These are phyloP conservation scores for Beris chalybata DNA, from an alignment of 2,888 invertebrate genomes.

Conservation along the genomic window DNA sequence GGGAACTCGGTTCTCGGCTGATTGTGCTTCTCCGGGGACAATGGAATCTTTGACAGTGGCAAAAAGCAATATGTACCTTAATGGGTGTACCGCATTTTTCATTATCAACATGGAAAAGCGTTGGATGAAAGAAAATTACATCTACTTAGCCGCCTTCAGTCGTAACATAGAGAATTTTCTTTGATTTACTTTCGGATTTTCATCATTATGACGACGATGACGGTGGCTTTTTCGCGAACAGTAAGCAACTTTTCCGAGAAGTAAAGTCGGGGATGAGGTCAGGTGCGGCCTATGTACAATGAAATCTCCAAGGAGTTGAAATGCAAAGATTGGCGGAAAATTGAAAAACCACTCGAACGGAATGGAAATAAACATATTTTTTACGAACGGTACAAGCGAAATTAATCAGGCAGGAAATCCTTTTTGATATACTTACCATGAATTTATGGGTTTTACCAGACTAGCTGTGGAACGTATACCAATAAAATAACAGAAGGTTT, in stretches of 20 bases:
- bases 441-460: too few species aligned
- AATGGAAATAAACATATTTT: not conserved
- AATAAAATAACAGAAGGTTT: too few species aligned
- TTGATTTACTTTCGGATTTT: constrained; percentile 36
- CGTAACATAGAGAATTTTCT: constrained; percentile 17
- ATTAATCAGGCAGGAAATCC: constrained; percentile 30
- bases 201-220: constrained; percentile 18
- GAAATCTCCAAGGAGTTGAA: constrained; percentile 21
- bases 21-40: constrained; percentile 32
- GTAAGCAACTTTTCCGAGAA: constrained; percentile 12
- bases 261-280: constrained; percentile 16
- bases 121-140: constrained; percentile 37
- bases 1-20: constrained; percentile 22
- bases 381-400: not conserved
- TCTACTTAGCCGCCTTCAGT: constrained; percentile 27
- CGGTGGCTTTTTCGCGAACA: constrained; percentile 30
- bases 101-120: constrained; percentile 36
- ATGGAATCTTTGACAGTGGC: constrained; percentile 30
- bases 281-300: constrained; percentile 27
- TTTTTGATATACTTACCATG: constrained; percentile 10
- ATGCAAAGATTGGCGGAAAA: constrained; percentile 33
- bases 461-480: too few species aligned
- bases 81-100: constrained; percentile 35
- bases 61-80: constrained; percentile 31
- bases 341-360: constrained; percentile 30